These are phyloP conservation scores for Drosophila austrosaltans DNA, from an alignment of 2,888 invertebrate species.

Conservation along the genomic window DNA sequence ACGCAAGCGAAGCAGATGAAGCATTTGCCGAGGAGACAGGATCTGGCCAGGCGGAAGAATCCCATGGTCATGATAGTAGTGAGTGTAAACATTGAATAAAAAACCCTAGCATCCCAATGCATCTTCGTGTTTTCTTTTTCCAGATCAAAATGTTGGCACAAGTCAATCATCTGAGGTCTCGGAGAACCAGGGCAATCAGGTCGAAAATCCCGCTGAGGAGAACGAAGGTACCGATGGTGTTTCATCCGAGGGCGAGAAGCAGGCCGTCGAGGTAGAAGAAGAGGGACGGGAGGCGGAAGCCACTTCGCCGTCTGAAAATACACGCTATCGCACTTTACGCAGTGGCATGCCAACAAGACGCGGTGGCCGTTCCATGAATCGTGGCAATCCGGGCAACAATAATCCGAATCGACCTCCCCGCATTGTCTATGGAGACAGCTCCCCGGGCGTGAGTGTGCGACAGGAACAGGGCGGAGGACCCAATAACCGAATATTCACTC, in stretches of 20 bases:
- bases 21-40: conserved; percentile 84
- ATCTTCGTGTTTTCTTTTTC: background rate
- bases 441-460: conserved; percentile 47
- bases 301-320: conserved; percentile 86
- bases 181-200: conserved; percentile 80
- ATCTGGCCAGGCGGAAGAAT: conserved; percentile 66
- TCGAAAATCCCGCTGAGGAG: conserved; percentile 78
- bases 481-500: conserved; percentile 70
- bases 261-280: conserved; percentile 85
- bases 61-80: conserved; percentile 81
- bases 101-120: no score
- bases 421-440: conserved; percentile 85
- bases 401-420: conserved; percentile 78
- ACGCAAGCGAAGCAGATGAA: conserved; percentile 74
- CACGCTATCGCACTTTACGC: conserved; percentile 83
- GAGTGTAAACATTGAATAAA: conserved; percentile 18
- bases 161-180: conserved; percentile 84
- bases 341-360: conserved; percentile 80
- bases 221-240: conserved; percentile 84
- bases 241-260: conserved; percentile 87
- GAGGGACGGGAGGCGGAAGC: conserved; percentile 93
- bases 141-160: conserved; percentile 83
- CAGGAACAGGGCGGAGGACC: conserved; percentile 21
- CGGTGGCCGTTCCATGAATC: conserved; percentile 78
- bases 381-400: conserved; percentile 79